Percentiles rank a stretch among this genome's conserved stretches.
Evolutionary conservation across 2,113 vertebrate genomes (phyloP).

Genomic region (Salvator merianae): DNA sequence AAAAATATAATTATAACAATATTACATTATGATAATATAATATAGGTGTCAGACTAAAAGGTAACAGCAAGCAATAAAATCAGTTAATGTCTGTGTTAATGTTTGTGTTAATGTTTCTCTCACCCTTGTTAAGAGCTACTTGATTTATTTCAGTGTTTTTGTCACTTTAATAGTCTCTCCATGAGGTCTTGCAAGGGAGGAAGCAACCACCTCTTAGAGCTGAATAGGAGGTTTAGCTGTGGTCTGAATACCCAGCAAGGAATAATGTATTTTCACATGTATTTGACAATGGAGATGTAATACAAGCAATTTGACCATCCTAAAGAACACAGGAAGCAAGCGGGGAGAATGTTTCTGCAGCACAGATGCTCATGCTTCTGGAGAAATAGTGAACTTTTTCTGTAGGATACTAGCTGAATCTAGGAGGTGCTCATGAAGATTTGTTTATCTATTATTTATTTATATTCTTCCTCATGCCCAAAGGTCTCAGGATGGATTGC

Average conservation of each 20-base stretch:
- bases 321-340: not conserved
- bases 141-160: not conserved
- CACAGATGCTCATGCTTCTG: not conserved
- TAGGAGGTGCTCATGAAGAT: too few species aligned
- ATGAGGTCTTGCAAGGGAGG: not conserved
- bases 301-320: not conserved
- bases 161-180: not conserved
- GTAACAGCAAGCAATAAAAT: too few species aligned
- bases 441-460: too few species aligned
- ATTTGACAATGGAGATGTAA: too few species aligned
- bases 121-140: not conserved
- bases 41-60: too few species aligned
- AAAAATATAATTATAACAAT: too few species aligned
- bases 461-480: too few species aligned
- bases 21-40: too few species aligned
- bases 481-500: too few species aligned
- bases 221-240: too few species aligned
- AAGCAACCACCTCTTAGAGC: not conserved
- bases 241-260: not conserved
- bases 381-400: not conserved
- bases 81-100: too few species aligned
- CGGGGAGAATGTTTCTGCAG: not conserved
- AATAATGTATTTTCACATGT: not conserved
- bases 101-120: too few species aligned
- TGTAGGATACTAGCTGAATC: not conserved